phyloP scores from a whole-genome alignment of 2,888 invertebrate genomes.

The Flexamia atlantica region DNA sequence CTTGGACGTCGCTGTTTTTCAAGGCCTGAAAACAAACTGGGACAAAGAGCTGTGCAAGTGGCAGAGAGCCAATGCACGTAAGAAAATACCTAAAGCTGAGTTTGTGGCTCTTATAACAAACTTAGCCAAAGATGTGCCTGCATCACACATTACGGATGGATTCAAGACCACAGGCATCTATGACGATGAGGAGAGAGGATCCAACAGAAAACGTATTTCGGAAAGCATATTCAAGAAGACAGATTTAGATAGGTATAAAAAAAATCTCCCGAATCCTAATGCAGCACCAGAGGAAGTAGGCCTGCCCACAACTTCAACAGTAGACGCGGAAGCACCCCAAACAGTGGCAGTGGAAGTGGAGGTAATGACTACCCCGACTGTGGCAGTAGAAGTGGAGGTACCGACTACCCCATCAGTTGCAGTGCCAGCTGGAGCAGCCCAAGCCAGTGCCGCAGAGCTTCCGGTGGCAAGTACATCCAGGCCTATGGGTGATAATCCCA shows the following conservation, averaged over 20 bases:
- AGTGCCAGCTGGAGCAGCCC: slow-evolving; percentile 5
- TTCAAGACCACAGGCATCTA: too few species aligned
- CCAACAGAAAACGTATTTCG: too few species aligned
- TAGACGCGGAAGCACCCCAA: background rate
- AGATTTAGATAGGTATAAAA: slow-evolving; percentile 10
- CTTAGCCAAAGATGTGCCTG: too few species aligned
- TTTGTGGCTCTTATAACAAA: too few species aligned
- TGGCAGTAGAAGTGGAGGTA: background rate
- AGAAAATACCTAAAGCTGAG: too few species aligned
- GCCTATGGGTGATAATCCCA: slow-evolving; percentile 4
- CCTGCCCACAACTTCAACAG: background rate
- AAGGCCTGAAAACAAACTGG: too few species aligned
- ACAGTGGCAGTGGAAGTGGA: background rate
- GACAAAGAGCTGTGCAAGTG: too few species aligned
- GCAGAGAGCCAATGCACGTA: too few species aligned
- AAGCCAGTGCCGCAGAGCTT: slow-evolving; percentile 11
- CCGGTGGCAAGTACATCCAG: slow-evolving; percentile 9
- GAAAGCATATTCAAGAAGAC: too few species aligned
- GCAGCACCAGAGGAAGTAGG: background rate
- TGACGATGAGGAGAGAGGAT: too few species aligned
- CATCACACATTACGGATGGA: too few species aligned
- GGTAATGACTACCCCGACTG: slow-evolving; percentile 22
- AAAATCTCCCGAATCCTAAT: slow-evolving; percentile 38
- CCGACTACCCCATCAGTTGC: slow-evolving; percentile 19
- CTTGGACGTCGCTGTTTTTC: too few species aligned